phyloP scores from a whole-genome alignment of 92 coral and sea anemone genomes.

The Phenganax subtilis region DNA sequence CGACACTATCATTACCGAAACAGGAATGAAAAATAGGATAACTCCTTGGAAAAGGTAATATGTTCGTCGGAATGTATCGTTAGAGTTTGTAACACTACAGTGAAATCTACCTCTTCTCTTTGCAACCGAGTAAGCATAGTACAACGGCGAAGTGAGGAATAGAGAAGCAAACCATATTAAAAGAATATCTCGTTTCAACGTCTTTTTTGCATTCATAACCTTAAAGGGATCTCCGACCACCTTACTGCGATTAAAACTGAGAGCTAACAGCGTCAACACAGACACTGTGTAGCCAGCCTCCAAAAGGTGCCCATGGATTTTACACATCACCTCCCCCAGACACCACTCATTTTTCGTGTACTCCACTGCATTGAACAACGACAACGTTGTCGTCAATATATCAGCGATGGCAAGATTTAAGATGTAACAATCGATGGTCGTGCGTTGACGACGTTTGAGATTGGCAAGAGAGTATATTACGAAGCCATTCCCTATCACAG shows the following conservation, averaged over 20 bases:
- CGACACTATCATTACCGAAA: constrained; percentile 61
- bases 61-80: constrained; percentile 51
- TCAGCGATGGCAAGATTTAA: constrained; percentile 21
- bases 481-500: constrained; percentile 14
- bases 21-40: constrained; percentile 58
- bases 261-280: constrained; percentile 65
- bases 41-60: constrained; percentile 77
- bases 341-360: constrained; percentile 7
- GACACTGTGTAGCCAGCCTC: constrained; percentile 70
- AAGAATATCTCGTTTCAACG: constrained; percentile 43
- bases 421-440: constrained; percentile 1
- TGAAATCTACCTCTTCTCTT: not conserved
- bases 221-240: constrained; percentile 56
- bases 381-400: constrained; percentile 7
- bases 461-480: not conserved
- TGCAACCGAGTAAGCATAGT: constrained; percentile 57
- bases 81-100: not conserved
- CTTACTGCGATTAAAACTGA: constrained; percentile 60
- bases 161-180: constrained; percentile 61
- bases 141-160: constrained; percentile 59
- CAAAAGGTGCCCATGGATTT: not conserved
- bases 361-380: constrained; percentile 10
- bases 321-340: not conserved
- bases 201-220: constrained; percentile 59
- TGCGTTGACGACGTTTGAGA: constrained; percentile 10